Conservation (phyloP, 2,888 invertebrate genomes). For the Euclidia mi region DNA sequence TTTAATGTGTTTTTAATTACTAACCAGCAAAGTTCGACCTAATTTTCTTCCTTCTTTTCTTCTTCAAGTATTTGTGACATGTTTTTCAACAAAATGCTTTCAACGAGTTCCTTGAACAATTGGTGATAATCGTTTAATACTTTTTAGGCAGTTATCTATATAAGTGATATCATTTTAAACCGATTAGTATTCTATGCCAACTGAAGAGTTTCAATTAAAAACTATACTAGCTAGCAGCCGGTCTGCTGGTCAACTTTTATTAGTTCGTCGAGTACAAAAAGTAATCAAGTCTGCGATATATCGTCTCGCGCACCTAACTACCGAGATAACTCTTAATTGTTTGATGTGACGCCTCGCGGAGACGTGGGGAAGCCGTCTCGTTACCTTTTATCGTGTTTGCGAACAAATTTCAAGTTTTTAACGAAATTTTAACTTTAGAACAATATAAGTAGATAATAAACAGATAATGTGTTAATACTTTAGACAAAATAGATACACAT, state of each 20-base stretch:
- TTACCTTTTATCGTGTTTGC: constrained; percentile 62
- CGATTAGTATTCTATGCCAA: constrained; percentile 31
- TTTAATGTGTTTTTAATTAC: constrained; percentile 54
- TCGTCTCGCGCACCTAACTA: constrained; percentile 72
- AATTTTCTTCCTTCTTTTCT: constrained; percentile 24
- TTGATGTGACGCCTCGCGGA: constrained; percentile 70
- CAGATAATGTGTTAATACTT: constrained; percentile 11
- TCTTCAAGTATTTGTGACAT: constrained; percentile 26
- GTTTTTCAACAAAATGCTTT: constrained; percentile 14
- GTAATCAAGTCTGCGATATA: constrained; percentile 84
- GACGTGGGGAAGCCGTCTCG: constrained; percentile 54
- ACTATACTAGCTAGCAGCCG: constrained; percentile 69
- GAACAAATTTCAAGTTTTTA: constrained; percentile 65
- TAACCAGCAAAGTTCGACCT: constrained; percentile 25
- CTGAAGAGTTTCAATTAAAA: constrained; percentile 77
- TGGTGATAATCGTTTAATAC: not conserved
- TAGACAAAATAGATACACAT: too few species aligned
- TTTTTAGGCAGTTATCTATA: not conserved
- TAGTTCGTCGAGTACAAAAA: constrained; percentile 81
- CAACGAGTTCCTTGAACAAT: not conserved
- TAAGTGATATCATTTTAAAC: not conserved
- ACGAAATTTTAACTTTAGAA: constrained; percentile 53
- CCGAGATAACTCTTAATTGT: constrained; percentile 81
- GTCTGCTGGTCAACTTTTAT: constrained; percentile 85
- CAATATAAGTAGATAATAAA: constrained; percentile 29